Percentiles rank a stretch among this genome's conserved stretches.
These are phyloP conservation scores for Lipotes vexillifer DNA, from an alignment of 2,113 vertebrate species.

Conservation along the genomic window DNA sequence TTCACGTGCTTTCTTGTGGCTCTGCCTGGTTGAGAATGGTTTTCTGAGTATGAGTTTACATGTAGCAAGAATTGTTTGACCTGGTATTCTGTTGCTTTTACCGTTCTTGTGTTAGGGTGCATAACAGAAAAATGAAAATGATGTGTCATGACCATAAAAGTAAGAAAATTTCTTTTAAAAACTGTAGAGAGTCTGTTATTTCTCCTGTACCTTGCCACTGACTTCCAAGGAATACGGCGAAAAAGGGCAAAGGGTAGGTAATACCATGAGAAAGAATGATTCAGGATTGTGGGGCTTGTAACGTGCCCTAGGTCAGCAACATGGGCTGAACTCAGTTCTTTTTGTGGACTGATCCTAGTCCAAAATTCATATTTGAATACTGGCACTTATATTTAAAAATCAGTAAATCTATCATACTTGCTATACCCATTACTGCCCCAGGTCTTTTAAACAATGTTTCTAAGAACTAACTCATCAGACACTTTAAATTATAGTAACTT, in stretches of 20 bases:
- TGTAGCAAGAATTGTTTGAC: too few relatives aligned
- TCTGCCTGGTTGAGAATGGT: background rate
- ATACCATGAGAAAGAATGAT: background rate
- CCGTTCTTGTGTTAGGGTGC: background rate
- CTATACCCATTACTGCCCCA: background rate
- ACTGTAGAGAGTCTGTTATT: background rate
- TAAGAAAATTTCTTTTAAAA: background rate
- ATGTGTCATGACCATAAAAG: background rate
- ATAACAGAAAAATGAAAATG: background rate
- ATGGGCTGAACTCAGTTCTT: background rate
- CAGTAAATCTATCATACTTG: background rate
- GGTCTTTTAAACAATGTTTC: background rate
- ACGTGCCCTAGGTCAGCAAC: background rate
- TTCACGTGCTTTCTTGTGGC: accelerated
- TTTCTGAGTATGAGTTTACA: background rate
- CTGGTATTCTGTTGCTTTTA: background rate
- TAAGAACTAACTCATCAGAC: background rate
- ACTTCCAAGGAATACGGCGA: background rate
- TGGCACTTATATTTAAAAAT: background rate
- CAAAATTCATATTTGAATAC: background rate
- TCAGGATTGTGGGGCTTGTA: background rate
- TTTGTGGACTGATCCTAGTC: background rate
- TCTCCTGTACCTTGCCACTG: background rate
- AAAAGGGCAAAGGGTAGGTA: background rate
- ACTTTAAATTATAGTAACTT: background rate